Percentiles rank a stretch among this genome's conserved stretches.
These are phyloP conservation scores for Fregetta grallaria DNA, from an alignment of 2,113 vertebrate genomes.

Conservation along the genomic window DNA sequence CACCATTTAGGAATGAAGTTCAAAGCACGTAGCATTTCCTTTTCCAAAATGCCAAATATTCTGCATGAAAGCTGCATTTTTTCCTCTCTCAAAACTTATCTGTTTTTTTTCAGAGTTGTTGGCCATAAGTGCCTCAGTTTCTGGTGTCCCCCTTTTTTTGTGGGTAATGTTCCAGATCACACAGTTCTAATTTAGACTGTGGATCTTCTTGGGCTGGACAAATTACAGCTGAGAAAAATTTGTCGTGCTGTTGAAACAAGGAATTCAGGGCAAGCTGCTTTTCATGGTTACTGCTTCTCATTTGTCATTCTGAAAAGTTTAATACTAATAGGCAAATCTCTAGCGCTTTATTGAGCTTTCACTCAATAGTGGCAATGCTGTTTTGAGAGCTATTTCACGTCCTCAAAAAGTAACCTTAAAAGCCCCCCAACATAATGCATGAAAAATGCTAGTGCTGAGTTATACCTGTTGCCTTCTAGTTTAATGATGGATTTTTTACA, in stretches of 20 bases:
- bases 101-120: not conserved
- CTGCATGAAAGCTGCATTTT: not conserved
- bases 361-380: not conserved
- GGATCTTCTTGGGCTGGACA: not conserved
- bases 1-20: slow-evolving; percentile 34
- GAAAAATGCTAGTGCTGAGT: slow-evolving; percentile 11
- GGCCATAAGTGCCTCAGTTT: not conserved
- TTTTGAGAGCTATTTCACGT: slow-evolving; percentile 16
- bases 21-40: not conserved
- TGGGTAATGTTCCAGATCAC: not conserved
- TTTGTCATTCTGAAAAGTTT: slow-evolving; percentile 77
- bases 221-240: slow-evolving; percentile 11
- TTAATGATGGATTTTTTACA: slow-evolving; percentile 18
- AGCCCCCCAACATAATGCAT: not conserved
- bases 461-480: slow-evolving; percentile 1
- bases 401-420: slow-evolving; percentile 10
- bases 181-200: not conserved
- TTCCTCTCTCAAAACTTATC: not conserved
- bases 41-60: not conserved
- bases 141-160: not conserved
- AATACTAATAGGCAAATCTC: slow-evolving; percentile 71
- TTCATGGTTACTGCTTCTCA: slow-evolving; percentile 72
- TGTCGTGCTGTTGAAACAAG: not conserved
- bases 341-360: slow-evolving; percentile 38
- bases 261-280: slow-evolving; percentile 59